Conservation (phyloP, 2,113 vertebrate species). For the Prionailurus bengalensis region DNA sequence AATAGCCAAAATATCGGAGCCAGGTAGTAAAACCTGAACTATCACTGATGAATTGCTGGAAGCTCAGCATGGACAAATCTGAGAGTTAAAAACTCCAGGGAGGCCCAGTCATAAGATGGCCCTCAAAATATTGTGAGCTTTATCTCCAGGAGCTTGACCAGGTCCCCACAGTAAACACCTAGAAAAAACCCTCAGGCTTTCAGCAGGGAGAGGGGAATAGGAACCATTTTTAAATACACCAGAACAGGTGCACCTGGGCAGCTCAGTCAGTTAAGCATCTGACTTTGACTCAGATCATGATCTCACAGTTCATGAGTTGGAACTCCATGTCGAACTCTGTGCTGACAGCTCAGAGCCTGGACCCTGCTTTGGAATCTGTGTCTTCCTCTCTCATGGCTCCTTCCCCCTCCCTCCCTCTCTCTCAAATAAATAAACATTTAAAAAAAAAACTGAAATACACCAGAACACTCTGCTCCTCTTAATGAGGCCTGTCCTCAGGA, state of each 20-base stretch:
- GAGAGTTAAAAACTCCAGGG: conserved; percentile 19
- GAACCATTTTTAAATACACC: not conserved
- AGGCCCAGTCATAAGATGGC: not conserved
- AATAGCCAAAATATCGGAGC: not conserved
- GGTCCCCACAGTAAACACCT: not conserved
- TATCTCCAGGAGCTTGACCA: not conserved
- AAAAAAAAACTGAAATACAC: not conserved
- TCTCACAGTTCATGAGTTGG: too few species aligned
- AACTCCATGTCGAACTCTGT: too few species aligned
- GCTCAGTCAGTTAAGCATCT: too few species aligned
- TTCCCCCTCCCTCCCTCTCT: too few species aligned
- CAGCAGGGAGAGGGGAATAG: not conserved
- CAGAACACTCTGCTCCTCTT: not conserved
- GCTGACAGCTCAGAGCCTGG: too few species aligned
- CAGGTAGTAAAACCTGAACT: not conserved
- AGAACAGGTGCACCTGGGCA: too few species aligned
- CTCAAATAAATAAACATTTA: too few species aligned
- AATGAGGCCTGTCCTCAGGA: not conserved
- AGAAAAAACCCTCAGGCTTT: not conserved
- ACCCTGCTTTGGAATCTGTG: too few species aligned
- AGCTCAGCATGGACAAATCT: not conserved
- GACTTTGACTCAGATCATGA: too few species aligned
- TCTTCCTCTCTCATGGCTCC: too few species aligned
- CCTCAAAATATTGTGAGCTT: not conserved
- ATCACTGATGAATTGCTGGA: not conserved